Conservation (phyloP, 2,797 vertebrate genomes). For the Phrynocephalus vlangalii region DNA sequence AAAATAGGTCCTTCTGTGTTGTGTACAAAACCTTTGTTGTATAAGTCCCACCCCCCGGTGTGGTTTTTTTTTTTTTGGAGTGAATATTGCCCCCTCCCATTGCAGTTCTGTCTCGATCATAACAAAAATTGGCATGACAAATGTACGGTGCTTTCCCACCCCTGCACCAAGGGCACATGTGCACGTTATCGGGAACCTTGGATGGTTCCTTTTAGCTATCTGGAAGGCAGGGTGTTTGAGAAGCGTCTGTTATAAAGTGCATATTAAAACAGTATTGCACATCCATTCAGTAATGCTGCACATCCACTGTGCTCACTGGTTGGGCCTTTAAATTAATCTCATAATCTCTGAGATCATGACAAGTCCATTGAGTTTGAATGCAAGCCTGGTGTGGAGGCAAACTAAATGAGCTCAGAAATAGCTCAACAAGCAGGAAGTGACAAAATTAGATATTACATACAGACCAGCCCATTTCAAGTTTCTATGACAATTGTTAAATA, state of each 20-base stretch:
- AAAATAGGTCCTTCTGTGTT: slow-evolving; percentile 63
- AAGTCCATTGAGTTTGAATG: neutral
- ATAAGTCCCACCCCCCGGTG: neutral
- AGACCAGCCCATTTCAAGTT: neutral
- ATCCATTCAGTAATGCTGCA: neutral
- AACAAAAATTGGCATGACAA: too few species aligned
- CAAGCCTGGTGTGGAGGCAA: neutral
- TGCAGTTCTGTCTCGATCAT: too few species aligned
- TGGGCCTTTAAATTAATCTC: neutral
- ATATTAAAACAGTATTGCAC: slow-evolving; percentile 21
- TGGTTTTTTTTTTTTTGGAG: too few species aligned
- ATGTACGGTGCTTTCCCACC: too few species aligned
- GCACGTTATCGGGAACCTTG: too few species aligned
- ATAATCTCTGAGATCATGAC: neutral
- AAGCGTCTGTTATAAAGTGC: neutral
- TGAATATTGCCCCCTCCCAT: too few species aligned
- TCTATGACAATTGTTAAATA: neutral
- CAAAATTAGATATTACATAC: neutral
- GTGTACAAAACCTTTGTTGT: neutral
- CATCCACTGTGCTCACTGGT: neutral
- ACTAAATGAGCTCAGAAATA: neutral
- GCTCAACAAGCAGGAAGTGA: neutral
- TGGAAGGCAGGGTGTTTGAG: neutral
- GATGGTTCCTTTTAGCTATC: neutral
- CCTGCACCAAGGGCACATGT: too few species aligned